These are phyloP conservation scores for Gallinago solitaria DNA, from an alignment of 2,797 vertebrate species.

Conservation along the genomic window DNA sequence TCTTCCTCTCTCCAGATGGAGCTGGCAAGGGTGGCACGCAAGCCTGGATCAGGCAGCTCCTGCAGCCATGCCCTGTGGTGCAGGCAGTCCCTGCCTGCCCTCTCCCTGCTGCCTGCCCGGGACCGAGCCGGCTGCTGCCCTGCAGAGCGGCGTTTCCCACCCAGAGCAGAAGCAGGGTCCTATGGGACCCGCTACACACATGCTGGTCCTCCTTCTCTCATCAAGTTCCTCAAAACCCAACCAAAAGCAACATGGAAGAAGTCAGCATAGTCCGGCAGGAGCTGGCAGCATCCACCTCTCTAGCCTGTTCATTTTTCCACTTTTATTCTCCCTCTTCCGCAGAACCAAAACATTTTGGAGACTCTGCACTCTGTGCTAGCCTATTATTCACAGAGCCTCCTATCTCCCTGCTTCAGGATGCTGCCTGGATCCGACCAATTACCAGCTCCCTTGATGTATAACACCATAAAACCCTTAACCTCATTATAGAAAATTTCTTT, in stretches of 20 bases:
- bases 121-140: neutral
- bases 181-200: neutral
- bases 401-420: conserved; percentile 63
- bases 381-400: conserved; percentile 46
- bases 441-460: conserved; percentile 76
- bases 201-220: fast-evolving
- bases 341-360: conserved; percentile 30
- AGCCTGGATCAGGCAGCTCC: neutral
- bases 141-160: fast-evolving
- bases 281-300: neutral
- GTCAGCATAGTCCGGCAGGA: neutral
- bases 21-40: fast-evolving
- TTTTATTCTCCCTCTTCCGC: neutral
- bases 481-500: conserved; percentile 81
- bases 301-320: neutral
- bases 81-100: neutral
- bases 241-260: neutral
- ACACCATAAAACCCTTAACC: conserved; percentile 79
- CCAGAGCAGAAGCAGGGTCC: neutral
- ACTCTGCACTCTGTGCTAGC: neutral
- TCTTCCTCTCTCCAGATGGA: neutral
- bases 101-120: neutral
- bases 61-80: fast-evolving
- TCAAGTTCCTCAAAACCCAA: neutral
- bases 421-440: conserved; percentile 73